phyloP scores from a whole-genome alignment of 2,797 vertebrate species.

The Anomalospiza imberbis region DNA sequence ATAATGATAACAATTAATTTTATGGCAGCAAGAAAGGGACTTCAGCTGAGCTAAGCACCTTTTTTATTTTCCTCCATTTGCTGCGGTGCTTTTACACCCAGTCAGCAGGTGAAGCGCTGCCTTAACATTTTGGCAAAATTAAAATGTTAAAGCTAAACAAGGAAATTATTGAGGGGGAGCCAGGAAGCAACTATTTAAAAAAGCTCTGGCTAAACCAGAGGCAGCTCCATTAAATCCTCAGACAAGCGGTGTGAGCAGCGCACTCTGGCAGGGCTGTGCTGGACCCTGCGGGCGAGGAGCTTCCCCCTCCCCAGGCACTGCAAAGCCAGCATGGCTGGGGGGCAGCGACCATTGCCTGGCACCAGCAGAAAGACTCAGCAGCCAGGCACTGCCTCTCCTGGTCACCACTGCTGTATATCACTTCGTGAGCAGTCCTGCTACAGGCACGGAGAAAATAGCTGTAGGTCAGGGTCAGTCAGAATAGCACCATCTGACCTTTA shows the following conservation, averaged over 20 bases:
- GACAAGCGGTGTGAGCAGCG: rapidly evolving
- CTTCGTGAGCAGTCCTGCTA: neutral
- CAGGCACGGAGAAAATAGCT: neutral
- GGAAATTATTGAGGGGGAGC: neutral
- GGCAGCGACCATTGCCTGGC: rapidly evolving
- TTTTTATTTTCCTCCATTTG: constrained; percentile 4
- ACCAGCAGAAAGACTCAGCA: neutral
- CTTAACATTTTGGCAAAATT: neutral
- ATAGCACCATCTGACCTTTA: neutral
- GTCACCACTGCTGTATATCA: neutral
- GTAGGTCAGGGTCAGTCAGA: neutral
- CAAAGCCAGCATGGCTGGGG: neutral
- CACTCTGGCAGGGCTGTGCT: neutral
- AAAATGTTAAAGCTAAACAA: neutral
- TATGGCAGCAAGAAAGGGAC: neutral
- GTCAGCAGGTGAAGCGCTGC: neutral
- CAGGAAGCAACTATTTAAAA: rapidly evolving
- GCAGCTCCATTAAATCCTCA: neutral
- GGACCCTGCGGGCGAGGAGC: neutral
- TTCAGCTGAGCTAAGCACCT: constrained; percentile 49
- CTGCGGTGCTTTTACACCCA: neutral
- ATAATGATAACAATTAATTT: constrained; percentile 63
- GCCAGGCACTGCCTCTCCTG: neutral
- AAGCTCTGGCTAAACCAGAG: neutral
- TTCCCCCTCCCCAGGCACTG: neutral